Base-by-base conservation (phyloP, 2,797 vertebrate species). In the Trematomus bernacchii region DNA sequence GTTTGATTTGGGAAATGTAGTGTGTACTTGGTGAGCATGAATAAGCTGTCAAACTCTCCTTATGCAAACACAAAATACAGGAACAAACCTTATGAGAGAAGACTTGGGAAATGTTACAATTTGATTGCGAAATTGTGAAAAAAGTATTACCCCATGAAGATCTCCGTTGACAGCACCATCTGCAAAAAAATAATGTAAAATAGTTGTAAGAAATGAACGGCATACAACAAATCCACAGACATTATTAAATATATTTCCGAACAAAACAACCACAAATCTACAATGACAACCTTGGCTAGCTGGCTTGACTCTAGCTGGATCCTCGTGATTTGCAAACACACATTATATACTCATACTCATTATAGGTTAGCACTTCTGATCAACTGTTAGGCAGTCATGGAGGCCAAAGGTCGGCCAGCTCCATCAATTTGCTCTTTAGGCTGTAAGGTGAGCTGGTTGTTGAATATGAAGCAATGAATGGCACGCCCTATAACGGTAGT, bases 91-190 rank as follows among this genome's bases (percentile, higher is more conserved):
- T 1, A 44, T 8, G 21, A 48, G 8, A 53, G 8, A 54, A 42
- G 0, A 60, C 40, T 13, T 44, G 1, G 9, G 3, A 1, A n/a
- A 16, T 37, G 3, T 18, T 7, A 30, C 30, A 18, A 52, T 15
- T 46, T 18, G 51, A 23, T 10, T 21, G n/a, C 14, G n/a, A 14
- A 64, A 27, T n/a, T 47, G 33, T 51, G 10, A 30, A 61, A 37
- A 3, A 71, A 18, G 18, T 50, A 63, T 94, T 97, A 99, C 97
- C 97, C 96, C 96, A 79, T 96, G 96, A 66, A 96, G 72, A 16
- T 98, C 96, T 59, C 97, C 97, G 55, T 98, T 99, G 89, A 97
- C 59, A 63, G 95, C 92, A 59, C 93, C 96, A 94, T 95, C 98
- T 99, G 53, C 80, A 94, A 40, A 64, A 6, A 74, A 2, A 60